Evolutionary conservation across 2,113 vertebrate genomes (phyloP).

Genomic region (Suncus etruscus): DNA sequence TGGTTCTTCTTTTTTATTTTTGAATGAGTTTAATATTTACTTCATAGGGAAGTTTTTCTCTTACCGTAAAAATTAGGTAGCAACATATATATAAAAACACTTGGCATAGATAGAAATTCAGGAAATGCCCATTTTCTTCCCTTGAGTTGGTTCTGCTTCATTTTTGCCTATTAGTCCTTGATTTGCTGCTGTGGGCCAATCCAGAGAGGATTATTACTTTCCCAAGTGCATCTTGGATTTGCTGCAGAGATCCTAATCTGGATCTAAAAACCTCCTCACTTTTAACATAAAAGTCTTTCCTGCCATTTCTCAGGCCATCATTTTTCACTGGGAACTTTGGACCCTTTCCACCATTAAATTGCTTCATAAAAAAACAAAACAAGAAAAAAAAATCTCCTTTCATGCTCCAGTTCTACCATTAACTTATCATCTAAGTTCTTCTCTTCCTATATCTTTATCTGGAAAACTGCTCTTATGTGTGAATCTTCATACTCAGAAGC

Average conservation of each 20-base stretch:
- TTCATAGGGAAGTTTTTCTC: neutral
- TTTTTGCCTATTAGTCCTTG: conserved; percentile 20
- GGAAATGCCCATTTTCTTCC: conserved; percentile 33
- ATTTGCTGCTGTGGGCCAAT: conserved; percentile 23
- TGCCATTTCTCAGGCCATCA: neutral
- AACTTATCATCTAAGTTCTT: conserved; percentile 29
- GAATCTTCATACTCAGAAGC: neutral
- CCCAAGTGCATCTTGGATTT: neutral
- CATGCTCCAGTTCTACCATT: conserved; percentile 15
- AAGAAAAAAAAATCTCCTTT: neutral
- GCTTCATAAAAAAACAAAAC: conserved; percentile 35
- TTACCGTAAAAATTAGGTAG: conserved; percentile 44
- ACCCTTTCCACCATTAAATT: neutral
- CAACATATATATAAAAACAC: neutral
- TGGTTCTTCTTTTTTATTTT: neutral
- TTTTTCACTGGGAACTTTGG: conserved; percentile 1
- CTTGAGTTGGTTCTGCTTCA: conserved; percentile 15
- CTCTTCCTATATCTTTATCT: conserved; percentile 1
- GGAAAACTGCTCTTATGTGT: neutral
- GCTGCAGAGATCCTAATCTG: neutral
- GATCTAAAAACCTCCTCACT: neutral
- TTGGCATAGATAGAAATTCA: neutral
- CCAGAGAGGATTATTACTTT: neutral
- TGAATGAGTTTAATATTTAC: neutral
- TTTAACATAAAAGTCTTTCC: conserved; percentile 17